These are phyloP conservation scores for Columbina picui DNA, from an alignment of 2,113 vertebrate genomes.

Conservation along the genomic window DNA sequence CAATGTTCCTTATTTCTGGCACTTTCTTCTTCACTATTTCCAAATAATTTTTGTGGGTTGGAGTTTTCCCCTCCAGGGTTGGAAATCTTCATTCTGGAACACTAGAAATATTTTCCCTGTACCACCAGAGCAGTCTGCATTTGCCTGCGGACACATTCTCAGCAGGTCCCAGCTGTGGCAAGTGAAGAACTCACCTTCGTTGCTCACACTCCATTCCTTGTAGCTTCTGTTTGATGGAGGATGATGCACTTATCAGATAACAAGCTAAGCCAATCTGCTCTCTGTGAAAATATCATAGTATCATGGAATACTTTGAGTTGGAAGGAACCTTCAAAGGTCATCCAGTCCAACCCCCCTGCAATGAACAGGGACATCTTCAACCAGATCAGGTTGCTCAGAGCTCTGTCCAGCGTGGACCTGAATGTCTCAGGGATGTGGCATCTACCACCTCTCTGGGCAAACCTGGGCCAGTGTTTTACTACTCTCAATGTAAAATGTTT, in stretches of 20 bases:
- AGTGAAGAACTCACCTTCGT: background rate
- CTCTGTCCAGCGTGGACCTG: no score
- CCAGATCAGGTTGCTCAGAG: no score
- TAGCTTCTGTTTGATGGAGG: accelerated
- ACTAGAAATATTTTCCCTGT: background rate
- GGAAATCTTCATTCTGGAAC: background rate
- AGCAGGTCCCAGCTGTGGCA: background rate
- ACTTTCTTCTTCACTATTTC: background rate
- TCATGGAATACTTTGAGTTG: no score
- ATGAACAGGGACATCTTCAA: no score
- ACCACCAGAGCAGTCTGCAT: background rate
- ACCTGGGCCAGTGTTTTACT: no score
- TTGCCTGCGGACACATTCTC: background rate
- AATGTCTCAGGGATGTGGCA: no score
- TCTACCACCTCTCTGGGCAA: no score
- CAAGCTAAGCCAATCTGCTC: background rate
- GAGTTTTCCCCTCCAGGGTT: accelerated
- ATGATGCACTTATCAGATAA: background rate
- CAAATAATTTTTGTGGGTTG: background rate
- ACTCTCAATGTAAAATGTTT: no score
- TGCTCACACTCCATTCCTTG: background rate
- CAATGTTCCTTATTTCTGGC: background rate
- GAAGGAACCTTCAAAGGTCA: no score
- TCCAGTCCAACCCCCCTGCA: no score
- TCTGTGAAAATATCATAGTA: background rate